phyloP scores from a whole-genome alignment of 2,797 vertebrate species.

The Enteromius paludinosus region DNA sequence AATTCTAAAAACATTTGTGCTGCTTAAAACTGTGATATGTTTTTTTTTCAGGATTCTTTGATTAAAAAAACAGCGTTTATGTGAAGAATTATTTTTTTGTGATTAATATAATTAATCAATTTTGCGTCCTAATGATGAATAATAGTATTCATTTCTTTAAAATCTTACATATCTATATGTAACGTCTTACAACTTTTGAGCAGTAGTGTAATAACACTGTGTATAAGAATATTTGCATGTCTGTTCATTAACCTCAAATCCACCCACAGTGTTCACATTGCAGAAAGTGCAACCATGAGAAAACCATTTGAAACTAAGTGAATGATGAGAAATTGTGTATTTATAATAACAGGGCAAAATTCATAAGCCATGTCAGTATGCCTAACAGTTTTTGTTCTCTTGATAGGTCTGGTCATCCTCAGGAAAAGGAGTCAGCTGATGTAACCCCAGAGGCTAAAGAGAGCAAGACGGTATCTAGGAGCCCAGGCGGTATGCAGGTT shows the following conservation, averaged over 20 bases:
- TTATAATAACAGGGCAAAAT: neutral
- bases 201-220: constrained; percentile 1
- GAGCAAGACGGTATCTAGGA: neutral
- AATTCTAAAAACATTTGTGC: neutral
- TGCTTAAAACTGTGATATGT: neutral
- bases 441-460: constrained; percentile 9
- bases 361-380: neutral
- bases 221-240: constrained; percentile 8
- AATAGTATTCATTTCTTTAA: neutral
- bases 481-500: constrained; percentile 2
- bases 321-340: neutral
- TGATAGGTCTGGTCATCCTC: constrained; percentile 15
- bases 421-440: neutral
- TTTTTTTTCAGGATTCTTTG: neutral
- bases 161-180: neutral
- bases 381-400: neutral
- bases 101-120: neutral
- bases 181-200: neutral
- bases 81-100: neutral
- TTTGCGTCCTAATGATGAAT: neutral
- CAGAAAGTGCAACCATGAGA: too few relatives aligned
- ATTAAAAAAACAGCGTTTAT: neutral
- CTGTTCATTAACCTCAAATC: neutral
- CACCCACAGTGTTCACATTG: neutral
- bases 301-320: neutral